Evolutionary conservation across 2,113 vertebrate species (phyloP).

Genomic region (Dolichallabes microphthalmus): DNA sequence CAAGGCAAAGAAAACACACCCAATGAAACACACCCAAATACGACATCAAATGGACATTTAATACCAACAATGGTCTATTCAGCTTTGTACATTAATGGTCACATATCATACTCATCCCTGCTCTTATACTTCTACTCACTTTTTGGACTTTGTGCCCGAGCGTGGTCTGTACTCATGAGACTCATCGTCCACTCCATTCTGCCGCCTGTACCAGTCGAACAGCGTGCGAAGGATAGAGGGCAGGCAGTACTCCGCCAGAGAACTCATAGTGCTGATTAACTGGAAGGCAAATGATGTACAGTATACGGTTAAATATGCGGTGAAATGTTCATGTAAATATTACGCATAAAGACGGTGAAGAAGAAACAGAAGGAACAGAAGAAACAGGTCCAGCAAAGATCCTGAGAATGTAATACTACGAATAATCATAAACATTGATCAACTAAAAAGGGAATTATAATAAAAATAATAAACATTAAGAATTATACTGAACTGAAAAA

Average conservation of each 20-base stretch:
- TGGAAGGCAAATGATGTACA: slow-evolving; percentile 53
- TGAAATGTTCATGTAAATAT: background rate
- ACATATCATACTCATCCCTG: background rate
- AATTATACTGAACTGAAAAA: background rate
- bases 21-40: slow-evolving; percentile 12
- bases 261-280: slow-evolving; percentile 97
- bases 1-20: background rate
- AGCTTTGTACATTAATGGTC: background rate
- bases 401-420: background rate
- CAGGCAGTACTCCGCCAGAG: slow-evolving; percentile 94
- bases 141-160: slow-evolving; percentile 95
- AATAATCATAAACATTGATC: background rate
- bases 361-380: background rate
- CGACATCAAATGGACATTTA: background rate
- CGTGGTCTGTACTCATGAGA: slow-evolving; percentile 94
- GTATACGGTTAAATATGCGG: background rate
- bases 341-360: background rate
- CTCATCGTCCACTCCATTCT: slow-evolving; percentile 96
- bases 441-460: background rate
- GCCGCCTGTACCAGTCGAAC: slow-evolving; percentile 98
- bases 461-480: background rate
- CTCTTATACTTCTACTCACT: slow-evolving; percentile 65
- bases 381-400: background rate
- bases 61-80: background rate
- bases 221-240: slow-evolving; percentile 94